Percentiles rank a stretch among this genome's conserved stretches.
Conservation (phyloP, 2,888 invertebrate species). For the Epistrophe eligans region DNA sequence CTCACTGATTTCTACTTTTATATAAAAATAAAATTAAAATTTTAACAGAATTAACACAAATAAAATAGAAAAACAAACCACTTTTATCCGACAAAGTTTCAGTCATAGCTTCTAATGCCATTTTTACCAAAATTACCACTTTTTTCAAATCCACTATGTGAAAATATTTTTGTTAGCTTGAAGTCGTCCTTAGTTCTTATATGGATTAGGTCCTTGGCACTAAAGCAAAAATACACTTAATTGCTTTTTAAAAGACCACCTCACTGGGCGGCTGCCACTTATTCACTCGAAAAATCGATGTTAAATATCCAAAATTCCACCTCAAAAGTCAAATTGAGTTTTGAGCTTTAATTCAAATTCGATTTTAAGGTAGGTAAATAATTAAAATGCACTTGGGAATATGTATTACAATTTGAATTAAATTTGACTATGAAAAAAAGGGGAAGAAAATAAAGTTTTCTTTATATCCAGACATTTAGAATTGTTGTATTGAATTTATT, state of each 20-base stretch:
- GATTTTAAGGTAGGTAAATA: conserved; percentile 7
- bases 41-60: not conserved
- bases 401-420: not conserved
- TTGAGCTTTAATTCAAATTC: conserved; percentile 29
- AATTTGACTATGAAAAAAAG: conserved; percentile 1
- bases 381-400: conserved; percentile 16
- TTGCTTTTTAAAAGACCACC: conserved; percentile 32
- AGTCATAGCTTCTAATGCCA: not conserved
- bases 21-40: not conserved
- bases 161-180: not conserved
- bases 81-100: not conserved
- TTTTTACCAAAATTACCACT: not conserved
- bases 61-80: conserved; percentile 6
- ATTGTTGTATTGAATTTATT: not conserved
- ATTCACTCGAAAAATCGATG: conserved; percentile 11
- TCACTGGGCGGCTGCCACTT: conserved; percentile 31
- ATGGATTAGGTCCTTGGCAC: not conserved
- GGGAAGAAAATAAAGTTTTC: not conserved
- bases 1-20: conserved; percentile 3
- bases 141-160: not conserved
- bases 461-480: not conserved
- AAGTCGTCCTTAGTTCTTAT: not conserved
- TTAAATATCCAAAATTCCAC: not conserved
- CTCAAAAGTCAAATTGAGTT: not conserved
- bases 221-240: not conserved